A percentile compares a stretch with the other conserved stretches of the same genome.
phyloP scores from a whole-genome alignment of 2,113 vertebrate genomes.

The Uria aalge region DNA sequence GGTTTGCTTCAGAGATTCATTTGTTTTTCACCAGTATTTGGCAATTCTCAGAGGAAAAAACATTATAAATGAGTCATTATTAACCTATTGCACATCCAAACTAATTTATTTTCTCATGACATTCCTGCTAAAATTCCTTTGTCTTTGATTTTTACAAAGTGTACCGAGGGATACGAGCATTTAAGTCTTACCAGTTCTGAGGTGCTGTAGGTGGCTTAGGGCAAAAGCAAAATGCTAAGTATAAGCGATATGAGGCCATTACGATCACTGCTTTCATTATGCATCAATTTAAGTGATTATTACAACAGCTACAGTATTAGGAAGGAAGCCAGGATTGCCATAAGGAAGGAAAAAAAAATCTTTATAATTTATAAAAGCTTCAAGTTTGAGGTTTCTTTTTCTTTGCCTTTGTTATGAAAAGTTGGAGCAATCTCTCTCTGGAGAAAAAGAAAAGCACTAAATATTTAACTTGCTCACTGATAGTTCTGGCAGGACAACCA shows the following conservation, averaged over 20 bases:
- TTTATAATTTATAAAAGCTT: background rate
- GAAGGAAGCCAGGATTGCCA: background rate
- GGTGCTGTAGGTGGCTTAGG: background rate
- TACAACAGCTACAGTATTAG: background rate
- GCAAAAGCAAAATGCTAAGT: background rate
- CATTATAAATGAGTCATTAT: background rate
- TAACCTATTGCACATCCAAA: background rate
- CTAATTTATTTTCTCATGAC: background rate
- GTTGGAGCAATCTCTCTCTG: background rate
- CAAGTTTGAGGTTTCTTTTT: background rate
- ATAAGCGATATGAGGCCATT: background rate
- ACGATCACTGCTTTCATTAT: background rate
- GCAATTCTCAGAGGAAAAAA: background rate
- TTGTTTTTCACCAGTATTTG: background rate
- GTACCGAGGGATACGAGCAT: background rate
- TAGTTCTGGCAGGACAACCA: background rate
- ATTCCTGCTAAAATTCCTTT: background rate
- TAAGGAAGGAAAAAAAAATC: background rate
- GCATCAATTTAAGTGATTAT: background rate
- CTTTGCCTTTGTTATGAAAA: background rate
- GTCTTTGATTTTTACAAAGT: background rate
- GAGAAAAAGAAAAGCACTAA: background rate
- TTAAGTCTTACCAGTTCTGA: background rate
- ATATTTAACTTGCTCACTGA: background rate
- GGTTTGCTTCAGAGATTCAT: background rate